These are phyloP conservation scores for Uloborus diversus DNA, from an alignment of 1,140 invertebrate genomes.

Conservation along the genomic window DNA sequence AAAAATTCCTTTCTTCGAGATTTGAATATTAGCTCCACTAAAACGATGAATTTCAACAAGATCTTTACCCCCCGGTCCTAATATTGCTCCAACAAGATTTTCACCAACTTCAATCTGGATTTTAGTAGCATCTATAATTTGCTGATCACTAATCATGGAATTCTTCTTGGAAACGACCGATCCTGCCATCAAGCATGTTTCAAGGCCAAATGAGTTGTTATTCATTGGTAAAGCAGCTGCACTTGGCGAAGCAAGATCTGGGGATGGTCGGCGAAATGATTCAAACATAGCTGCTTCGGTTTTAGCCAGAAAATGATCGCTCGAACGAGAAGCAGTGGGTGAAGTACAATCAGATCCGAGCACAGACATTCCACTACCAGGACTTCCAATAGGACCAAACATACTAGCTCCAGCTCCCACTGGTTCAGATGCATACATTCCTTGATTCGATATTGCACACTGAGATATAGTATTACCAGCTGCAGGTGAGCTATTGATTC, in stretches of 20 bases:
- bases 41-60: slow-evolving; percentile 96
- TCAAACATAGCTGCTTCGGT: slow-evolving; percentile 56
- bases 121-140: slow-evolving; percentile 77
- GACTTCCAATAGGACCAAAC: slow-evolving; percentile 48
- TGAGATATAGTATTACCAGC: slow-evolving; percentile 58
- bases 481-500: slow-evolving; percentile 61
- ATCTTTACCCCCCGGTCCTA: slow-evolving; percentile 93
- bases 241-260: slow-evolving; percentile 66
- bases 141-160: slow-evolving; percentile 74
- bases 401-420: slow-evolving; percentile 27
- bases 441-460: slow-evolving; percentile 40
- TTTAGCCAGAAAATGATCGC: slow-evolving; percentile 51
- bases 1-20: slow-evolving; percentile 97
- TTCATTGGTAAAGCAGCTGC: slow-evolving; percentile 69
- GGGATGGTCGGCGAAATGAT: slow-evolving; percentile 58
- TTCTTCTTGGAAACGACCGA: slow-evolving; percentile 73
- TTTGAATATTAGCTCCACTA: slow-evolving; percentile 96
- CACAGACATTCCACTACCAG: slow-evolving; percentile 33
- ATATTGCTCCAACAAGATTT: slow-evolving; percentile 92
- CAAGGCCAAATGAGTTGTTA: slow-evolving; percentile 81
- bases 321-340: slow-evolving; percentile 24
- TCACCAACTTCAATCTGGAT: slow-evolving; percentile 89
- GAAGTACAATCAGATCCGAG: slow-evolving; percentile 33
- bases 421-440: slow-evolving; percentile 47
- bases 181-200: slow-evolving; percentile 68